Base-by-base conservation (phyloP, 2,797 vertebrate genomes). In the Gadopsis bispinosus region DNA sequence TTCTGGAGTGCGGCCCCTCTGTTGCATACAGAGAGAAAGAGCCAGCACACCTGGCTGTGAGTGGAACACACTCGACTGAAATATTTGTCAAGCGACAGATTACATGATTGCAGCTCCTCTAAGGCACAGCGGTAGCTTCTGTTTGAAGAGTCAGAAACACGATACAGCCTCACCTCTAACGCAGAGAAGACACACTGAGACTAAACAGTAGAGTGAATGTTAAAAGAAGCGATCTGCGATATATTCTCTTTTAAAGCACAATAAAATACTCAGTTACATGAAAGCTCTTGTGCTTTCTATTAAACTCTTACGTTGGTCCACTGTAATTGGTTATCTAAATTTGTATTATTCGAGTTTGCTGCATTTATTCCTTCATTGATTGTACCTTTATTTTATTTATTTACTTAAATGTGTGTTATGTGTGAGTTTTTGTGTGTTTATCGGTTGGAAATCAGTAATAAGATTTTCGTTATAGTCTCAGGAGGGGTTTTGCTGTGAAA, bases 21-120 rank as follows among this genome's bases (percentile, higher is more conserved):
- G 81, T 79, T 82, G 87, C 81, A 80, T 79, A 78, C 78, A 37
- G 80, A 86, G 48, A 73, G 74, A 77, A 48, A 55, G 73, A 61
- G 76, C 72, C 58, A 14, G 72, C 76, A 60, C 80, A 90, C 79
- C 90, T 85, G 88, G 77, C 79, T 76, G 59, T 77, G 71, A 70
- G 73, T 68, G 47, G 39, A 79, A 84, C 35, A 60, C 66, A 75
- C 82, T 85, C 79, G 45, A 48, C n/a, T 68, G 69, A 83, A 89
- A 84, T 84, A 83, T 88, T 83, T 91, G 84, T 85, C 84, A 80
- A 84, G 78, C 65, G 86, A 65, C 79, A 81, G 75, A 89, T 83
- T 86, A 86, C 73, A 84, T 71, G 77, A 79, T 68, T 73, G 81
- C 64, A 67, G 68, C 53, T 76, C 75, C 66, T 89, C 70, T 13